Evolutionary conservation across 2,113 vertebrate species (phyloP).

Genomic region (Tachysurus vachellii): DNA sequence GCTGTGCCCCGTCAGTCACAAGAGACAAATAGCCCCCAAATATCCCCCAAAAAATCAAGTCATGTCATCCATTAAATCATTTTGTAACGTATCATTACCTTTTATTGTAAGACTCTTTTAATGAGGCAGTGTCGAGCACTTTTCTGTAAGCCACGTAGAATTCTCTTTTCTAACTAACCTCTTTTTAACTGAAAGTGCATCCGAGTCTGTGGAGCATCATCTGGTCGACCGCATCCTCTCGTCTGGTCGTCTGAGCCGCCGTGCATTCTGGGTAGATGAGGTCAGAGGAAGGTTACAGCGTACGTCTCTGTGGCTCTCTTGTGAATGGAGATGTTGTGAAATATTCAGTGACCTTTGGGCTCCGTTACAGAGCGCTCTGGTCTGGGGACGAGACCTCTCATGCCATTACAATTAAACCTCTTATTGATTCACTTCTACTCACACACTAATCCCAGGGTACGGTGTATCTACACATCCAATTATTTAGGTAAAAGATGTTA

Average conservation of each 20-base stretch:
- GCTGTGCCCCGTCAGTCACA: constrained; percentile 56
- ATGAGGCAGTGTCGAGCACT: neutral
- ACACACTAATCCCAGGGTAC: neutral
- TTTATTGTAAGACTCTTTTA: constrained; percentile 59
- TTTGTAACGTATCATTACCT: constrained; percentile 71
- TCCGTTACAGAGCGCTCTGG: neutral
- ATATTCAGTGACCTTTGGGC: neutral
- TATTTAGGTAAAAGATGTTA: neutral
- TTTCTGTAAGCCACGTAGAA: neutral
- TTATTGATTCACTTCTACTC: constrained; percentile 1
- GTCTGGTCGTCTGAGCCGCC: neutral
- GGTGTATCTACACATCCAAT: neutral
- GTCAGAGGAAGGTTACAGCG: neutral
- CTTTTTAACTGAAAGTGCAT: neutral
- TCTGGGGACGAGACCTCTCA: neutral
- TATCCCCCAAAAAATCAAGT: constrained; percentile 83
- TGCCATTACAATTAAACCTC: constrained; percentile 2
- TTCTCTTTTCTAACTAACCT: neutral
- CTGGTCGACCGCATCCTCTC: neutral
- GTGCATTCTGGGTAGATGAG: neutral
- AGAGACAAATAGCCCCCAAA: constrained; percentile 86
- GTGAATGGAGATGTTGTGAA: neutral
- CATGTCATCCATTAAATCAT: constrained; percentile 87
- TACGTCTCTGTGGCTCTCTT: neutral
- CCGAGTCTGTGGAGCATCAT: neutral